Base-by-base conservation (phyloP, 2,888 invertebrate genomes). In the Acheta domesticus region DNA sequence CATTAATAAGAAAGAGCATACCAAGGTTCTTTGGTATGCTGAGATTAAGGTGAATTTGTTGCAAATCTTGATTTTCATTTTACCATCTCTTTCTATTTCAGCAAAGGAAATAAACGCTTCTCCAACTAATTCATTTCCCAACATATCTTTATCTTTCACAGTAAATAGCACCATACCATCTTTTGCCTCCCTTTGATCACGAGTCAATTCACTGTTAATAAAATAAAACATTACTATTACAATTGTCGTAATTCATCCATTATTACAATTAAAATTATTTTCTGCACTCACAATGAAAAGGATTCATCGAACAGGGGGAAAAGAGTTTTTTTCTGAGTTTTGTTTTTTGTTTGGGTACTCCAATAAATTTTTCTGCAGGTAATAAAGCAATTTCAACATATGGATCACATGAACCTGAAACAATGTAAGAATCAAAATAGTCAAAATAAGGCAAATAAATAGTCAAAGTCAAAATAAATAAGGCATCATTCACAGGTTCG, bases 301-400 rank as follows among this genome's bases (percentile, higher is more conserved):
- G 92, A 93, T 89, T 99, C 98, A 85, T 99, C 98, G 87, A 94
- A 99, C 11, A 97, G 89, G 0, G 99, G 98, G 87, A 96, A 97
- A 75, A 96, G 89, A 75, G 94, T 97, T 87, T 97, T 98, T 87
- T 94, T 94, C 84, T 97, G 95, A 12, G 96, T 94, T 86, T 94
- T 1, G 98, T 98, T 87, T 95, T 96, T 0, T 94, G 93, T 82
- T 93, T 91, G 21, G 91, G 90, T 16, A 93, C 89, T 75, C 91
- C 92, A 1, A 91, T 89, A 86, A 96, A 98, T 80, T 93, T 90
- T 84, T 96, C 94, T 83, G 94, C 93, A 0, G 98, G 98, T 80
- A 96, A 88, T 78, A 98, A 87, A 83, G 92, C 92, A 49, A 97
- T 90, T 84, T 97, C 93, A 0, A 98, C 96, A 87, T 96, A 99